A percentile compares a stretch with the other conserved stretches of the same genome.
These are phyloP conservation scores for Polietes domitor DNA, from an alignment of 2,888 invertebrate genomes.

Conservation along the genomic window DNA sequence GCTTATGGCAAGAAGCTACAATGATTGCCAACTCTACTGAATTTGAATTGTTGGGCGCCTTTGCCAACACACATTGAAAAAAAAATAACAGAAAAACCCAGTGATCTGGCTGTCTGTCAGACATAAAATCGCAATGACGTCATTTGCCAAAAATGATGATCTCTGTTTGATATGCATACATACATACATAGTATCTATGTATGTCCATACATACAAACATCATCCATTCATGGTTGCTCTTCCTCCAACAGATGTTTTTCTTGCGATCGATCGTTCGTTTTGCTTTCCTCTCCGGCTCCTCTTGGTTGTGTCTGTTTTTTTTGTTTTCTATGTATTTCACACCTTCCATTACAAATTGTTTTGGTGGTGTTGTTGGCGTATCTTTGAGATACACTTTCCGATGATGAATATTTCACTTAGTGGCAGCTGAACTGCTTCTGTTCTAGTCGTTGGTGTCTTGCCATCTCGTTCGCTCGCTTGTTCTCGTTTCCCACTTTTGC, in stretches of 20 bases:
- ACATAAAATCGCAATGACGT: constrained; percentile 44
- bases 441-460: background rate
- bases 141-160: constrained; percentile 38
- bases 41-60: background rate
- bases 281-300: too few relatives aligned
- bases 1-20: background rate
- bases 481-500: background rate
- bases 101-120: background rate
- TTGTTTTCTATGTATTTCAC: constrained; percentile 6
- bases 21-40: background rate
- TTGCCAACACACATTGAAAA: too few relatives aligned
- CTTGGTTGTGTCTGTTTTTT: background rate
- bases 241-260: constrained; percentile 17
- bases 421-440: too few relatives aligned
- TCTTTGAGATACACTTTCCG: background rate
- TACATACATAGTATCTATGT: background rate
- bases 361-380: background rate
- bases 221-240: background rate
- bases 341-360: constrained; percentile 4
- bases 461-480: background rate
- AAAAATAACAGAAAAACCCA: background rate
- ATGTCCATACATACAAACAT: background rate
- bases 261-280: background rate
- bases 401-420: background rate
- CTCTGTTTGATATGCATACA: background rate